Evolutionary conservation across 2,113 vertebrate species (phyloP), one percentile per base, ranked within the genome.

Genomic region (Notothenia coriiceps): DNA sequence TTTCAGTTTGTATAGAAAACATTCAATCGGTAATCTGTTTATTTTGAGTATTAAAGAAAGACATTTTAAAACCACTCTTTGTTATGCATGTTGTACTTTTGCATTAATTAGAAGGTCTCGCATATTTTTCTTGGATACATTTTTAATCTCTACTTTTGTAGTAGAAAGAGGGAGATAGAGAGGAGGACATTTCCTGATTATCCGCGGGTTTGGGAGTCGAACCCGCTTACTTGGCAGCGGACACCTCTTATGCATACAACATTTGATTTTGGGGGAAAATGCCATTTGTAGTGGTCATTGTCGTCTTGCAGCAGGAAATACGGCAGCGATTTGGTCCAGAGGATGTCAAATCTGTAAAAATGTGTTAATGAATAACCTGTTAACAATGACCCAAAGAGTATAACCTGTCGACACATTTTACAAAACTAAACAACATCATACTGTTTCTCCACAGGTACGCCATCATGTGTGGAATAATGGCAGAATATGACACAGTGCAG

Each of bases 401-500:
- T 57, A 12, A 52, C 11, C 33, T 66, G 43, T 44, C 9, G 0
- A 43, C 25, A 35, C 3, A 9, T 50, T 13, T 70, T 7, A n/a
- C 15, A 4, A 15, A 18, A 10, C n/a, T 50, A 1, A 65, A 71
- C 2, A 20, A 6, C 47, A 25, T 2, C 18, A 4, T 68, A 0
- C 56, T 22, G 13, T 87, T 6, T 88, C 22, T 85, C 79, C 83
- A 18, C 93, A 99, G 98, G 98, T 98, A 96, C 89, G 98, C 97
- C 74, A 93, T 98, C 92, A 95, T 98, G 90, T 99, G 98, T 92
- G 98, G 98, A 77, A 95, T 97, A 57, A 94, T 98, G 93, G 96
- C 98, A 54, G 96, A 98, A 70, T 97, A 96, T 86, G 98, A 99
- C 80, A 97, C 95, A 35, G 82, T 99, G 80, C 98, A 99, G 91